Base-by-base conservation (phyloP, 1,140 invertebrate species). In the Diplogasteroides magnus region DNA sequence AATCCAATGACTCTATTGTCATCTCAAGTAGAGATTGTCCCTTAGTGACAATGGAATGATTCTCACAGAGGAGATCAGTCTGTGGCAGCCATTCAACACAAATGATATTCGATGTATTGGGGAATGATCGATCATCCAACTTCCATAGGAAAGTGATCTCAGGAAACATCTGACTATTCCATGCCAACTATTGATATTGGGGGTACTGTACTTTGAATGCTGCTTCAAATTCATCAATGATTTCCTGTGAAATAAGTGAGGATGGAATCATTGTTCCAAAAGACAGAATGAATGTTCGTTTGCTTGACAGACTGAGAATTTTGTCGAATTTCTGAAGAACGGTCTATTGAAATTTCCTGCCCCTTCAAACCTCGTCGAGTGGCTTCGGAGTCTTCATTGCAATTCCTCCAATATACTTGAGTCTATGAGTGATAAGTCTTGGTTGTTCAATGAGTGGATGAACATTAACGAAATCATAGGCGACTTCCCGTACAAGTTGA, bases 331-430 rank as follows among this genome's bases (percentile, higher is more conserved):
- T 14, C 19, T 59, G 3, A 31, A 64, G 14, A n/a, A n/a, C n/a
- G n/a, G n/a, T n/a, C n/a, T n/a, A n/a, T n/a, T n/a, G n/a, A n/a
- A n/a, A n/a, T n/a, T n/a, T n/a, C n/a, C n/a, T n/a, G n/a, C n/a
- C n/a, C n/a, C n/a, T n/a, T n/a, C n/a, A n/a, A n/a, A n/a, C 64
- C 48, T 59, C 11, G 29, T 65, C 27, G 2, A 71, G 19, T 26
- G 64, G 64, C 26, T 71, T 71, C 23, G 69, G 64, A 23, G 1
- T 59, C 48, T 55, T 65, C 48, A 71, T 25, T n/a, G 31, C 63
- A 11, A 71, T 66, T 71, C 69, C 69, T 37, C 69, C 69, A 58
- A 71, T 71, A 56, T 71, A 71, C 13, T 61, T 37, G 25, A 67
- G 56, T 66, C 60, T 60, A 26, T 71, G 69, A 57, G 31, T n/a